phyloP scores from a whole-genome alignment of 2,113 vertebrate species.

The Tretioscincus oriximinensis region DNA sequence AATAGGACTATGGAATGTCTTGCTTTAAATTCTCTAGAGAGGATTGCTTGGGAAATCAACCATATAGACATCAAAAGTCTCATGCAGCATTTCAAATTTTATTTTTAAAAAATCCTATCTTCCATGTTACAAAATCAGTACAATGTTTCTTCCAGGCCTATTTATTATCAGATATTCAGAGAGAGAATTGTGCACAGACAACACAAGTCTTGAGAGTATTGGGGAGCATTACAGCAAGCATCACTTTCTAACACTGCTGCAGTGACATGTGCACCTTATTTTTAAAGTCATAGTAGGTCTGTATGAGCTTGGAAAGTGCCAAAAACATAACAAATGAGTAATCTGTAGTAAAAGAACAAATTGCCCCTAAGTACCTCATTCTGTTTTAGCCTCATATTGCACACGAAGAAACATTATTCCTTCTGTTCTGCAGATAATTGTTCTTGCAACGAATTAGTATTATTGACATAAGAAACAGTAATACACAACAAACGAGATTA shows the following conservation, averaged over 20 bases:
- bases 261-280: no score
- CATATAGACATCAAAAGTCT: neutral
- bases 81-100: neutral
- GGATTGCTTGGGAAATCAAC: neutral
- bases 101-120: neutral
- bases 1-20: neutral
- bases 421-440: neutral
- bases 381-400: neutral
- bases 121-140: neutral
- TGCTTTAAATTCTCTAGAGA: neutral
- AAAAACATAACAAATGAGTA: no score
- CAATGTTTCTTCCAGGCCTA: neutral
- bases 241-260: no score
- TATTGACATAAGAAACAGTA: no score
- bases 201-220: no score
- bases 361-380: neutral
- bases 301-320: no score
- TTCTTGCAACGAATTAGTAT: no score
- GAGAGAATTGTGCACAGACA: no score
- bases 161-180: no score
- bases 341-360: neutral
- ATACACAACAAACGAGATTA: no score
- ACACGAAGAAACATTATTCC: neutral
- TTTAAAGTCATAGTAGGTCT: no score
- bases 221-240: no score